phyloP scores from a whole-genome alignment of 2,113 vertebrate genomes.

The Leucopsar rothschildi region DNA sequence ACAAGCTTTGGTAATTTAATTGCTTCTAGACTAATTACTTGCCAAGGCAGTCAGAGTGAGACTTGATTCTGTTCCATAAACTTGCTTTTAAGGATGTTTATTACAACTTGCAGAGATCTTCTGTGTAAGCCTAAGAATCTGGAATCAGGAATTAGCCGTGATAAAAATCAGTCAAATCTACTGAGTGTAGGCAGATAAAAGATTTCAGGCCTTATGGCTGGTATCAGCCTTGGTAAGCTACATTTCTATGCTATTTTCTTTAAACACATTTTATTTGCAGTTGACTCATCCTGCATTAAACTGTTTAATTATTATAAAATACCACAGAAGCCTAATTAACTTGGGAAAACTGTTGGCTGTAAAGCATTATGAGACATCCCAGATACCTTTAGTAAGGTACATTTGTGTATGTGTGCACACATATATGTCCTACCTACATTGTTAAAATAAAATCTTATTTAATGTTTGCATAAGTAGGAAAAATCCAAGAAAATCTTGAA shows the following conservation, averaged over 20 bases:
- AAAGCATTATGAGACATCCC: background rate
- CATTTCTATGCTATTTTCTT: background rate
- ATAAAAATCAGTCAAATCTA: constrained; percentile 8
- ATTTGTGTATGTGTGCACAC: background rate
- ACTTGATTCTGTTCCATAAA: constrained; percentile 22
- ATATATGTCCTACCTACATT: background rate
- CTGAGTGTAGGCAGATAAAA: background rate
- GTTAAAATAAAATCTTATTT: background rate
- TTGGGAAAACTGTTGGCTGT: background rate
- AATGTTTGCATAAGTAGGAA: background rate
- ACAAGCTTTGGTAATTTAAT: background rate
- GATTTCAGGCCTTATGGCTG: background rate
- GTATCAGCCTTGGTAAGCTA: background rate
- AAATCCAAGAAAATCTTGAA: background rate
- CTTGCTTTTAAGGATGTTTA: constrained; percentile 5
- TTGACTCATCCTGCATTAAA: background rate
- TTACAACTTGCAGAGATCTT: background rate
- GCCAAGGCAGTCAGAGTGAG: background rate
- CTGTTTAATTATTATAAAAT: background rate
- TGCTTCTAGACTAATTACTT: background rate
- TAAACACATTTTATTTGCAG: background rate
- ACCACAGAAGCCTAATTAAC: background rate
- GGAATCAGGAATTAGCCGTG: background rate
- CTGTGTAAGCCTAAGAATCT: background rate
- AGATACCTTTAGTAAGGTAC: background rate